Base-by-base conservation (phyloP, 2,797 vertebrate species). In the Crypturellus tataupa region DNA sequence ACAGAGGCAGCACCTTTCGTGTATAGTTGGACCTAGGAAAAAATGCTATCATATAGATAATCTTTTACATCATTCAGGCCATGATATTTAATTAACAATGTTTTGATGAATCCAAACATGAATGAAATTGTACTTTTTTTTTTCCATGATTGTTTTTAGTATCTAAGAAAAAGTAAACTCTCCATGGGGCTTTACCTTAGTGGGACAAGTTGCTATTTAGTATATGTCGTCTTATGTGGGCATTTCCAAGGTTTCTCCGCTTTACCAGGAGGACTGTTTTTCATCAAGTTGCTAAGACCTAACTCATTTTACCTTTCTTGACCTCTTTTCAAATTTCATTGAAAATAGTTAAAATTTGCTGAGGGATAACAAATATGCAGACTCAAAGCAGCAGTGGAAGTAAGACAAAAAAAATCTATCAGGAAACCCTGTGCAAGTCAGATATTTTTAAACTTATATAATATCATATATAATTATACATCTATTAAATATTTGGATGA, bases 1-100 rank as follows among this genome's bases (percentile, higher is more conserved):
- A 15, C 13, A 12, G 6, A 62, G 51, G 20, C 5, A 35, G 2
- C 0, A 1, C 12, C 17, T 79, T 79, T 53, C 64, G n/a, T n/a
- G 1, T 12, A 33, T 23, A 33, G 18, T 19, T 59, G 21, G n/a
- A 59, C n/a, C 39, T 92, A 49, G 40, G 40, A 77, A 53, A 65
- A 27, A 1, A 19, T 23, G 18, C 15, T 64, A 80, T 14, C 53
- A 39, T 75, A 18, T 35, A 49, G 27, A 2, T 12, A 29, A 12
- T 5, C 29, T 33, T 80, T 72, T 59, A 49, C 3, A 59, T 51
- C 2, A 2, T 1, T 0, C 23, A 78, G 19, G 10, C 4, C 55
- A 56, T 56, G 55, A 12, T 56, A 35, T 73, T 73, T 87, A 69
- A 69, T 49, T 65, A 69, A 62, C 9, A 21, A 9, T 47, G 10